Base-by-base conservation (phyloP, 2,113 vertebrate species). In the Penelope pileata region DNA sequence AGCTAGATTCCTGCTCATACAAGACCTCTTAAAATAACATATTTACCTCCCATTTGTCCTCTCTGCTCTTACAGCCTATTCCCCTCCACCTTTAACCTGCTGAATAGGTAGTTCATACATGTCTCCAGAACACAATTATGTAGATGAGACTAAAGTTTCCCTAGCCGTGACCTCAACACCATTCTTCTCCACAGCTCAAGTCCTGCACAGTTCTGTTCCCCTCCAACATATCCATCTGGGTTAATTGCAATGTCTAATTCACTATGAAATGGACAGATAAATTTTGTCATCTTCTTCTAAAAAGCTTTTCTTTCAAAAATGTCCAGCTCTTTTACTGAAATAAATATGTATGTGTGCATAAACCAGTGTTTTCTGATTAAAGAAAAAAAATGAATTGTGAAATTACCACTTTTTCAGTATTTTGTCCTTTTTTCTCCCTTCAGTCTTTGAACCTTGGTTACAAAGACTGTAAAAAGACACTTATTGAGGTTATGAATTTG, bases 21-120 rank as follows among this genome's bases (percentile, higher is more conserved):
- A 51, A 7, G 3, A 6, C 34, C 3, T 73, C 43, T 89, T 34
- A 29, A 66, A 32, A n/a, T 29, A 29, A 32, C 27, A 12, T 30
- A 30, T 18, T 1, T 0, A 19, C 16, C 4, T 45, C 30, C 2
- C 4, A 69, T 26, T 10, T 7, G 1, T 36, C 1, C 1, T 85
- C 16, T 18, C 43, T 64, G 43, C 26, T 59, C 14, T 22, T 47
- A 38, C 1, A 6, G 14, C 12, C 22, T 38, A 16, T 8, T 60
- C n/a, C 60, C 32, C 34, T 87, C 10, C 16, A 48, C 6, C 32
- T 30, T 69, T 26, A 74, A 7, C 21, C 40, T 7, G 1, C 27
- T 74, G 43, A 32, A 3, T 40, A 66, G 18, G 42, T 48, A 21
- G 16, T 72, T 16, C 34, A 34, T 13, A 24, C 32, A 19, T 47